phyloP scores from a whole-genome alignment of 1,140 invertebrate species.

The Teleogryllus occipitalis region DNA sequence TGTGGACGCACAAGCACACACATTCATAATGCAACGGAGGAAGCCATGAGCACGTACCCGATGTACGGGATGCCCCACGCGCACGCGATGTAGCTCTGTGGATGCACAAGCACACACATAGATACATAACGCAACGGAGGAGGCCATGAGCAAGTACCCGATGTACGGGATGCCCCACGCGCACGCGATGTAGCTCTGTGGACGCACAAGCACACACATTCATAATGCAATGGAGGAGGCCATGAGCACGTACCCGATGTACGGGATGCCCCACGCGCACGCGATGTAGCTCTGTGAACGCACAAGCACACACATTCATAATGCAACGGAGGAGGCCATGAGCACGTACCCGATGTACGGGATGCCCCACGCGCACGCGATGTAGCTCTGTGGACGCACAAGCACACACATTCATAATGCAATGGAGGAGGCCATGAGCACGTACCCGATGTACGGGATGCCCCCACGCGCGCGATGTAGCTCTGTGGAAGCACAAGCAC shows the following conservation, averaged over 20 bases:
- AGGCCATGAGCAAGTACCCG: too few species aligned
- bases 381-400: too few species aligned
- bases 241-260: conserved; percentile 87
- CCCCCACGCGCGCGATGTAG: conserved; percentile 81
- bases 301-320: conserved; percentile 29
- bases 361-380: too few species aligned
- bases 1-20: too few species aligned
- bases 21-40: too few species aligned
- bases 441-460: conserved; percentile 79
- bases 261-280: conserved; percentile 78
- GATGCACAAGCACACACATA: conserved; percentile 33
- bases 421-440: conserved; percentile 58
- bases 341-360: too few species aligned
- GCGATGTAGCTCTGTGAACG: conserved; percentile 72
- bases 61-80: conserved; percentile 81
- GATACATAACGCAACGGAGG: too few species aligned
- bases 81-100: conserved; percentile 81
- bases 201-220: too few species aligned
- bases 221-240: conserved; percentile 29
- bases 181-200: too few species aligned
- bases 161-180: too few species aligned
- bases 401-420: too few species aligned
- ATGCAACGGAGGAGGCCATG: too few species aligned
- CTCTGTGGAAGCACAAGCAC: conserved; percentile 53
- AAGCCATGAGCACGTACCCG: conserved; percentile 78